Evolutionary conservation across 2,797 vertebrate genomes (phyloP).

Genomic region (Xenops minutus): DNA sequence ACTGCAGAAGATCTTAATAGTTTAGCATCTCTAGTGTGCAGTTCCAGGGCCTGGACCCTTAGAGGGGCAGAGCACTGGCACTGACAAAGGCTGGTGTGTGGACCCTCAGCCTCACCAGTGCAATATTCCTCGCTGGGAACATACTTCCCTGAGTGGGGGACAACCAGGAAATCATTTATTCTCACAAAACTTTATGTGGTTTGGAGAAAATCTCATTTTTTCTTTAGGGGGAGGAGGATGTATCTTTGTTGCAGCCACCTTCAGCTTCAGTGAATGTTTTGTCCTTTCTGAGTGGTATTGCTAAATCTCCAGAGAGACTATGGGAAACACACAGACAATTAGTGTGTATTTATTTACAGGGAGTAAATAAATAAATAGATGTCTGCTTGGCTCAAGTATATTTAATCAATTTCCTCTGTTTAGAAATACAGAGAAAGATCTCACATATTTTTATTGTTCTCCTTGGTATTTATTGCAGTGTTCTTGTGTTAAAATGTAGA

Average conservation of each 20-base stretch:
- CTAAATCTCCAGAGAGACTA: not conserved
- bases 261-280: not conserved
- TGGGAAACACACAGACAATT: not conserved
- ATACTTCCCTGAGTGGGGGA: fast-evolving
- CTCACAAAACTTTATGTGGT: not conserved
- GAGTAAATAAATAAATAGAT: not conserved
- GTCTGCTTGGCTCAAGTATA: not conserved
- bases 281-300: not conserved
- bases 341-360: not conserved
- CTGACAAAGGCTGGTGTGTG: not conserved
- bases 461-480: not conserved
- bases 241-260: not conserved
- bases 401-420: not conserved
- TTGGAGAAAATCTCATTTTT: not conserved
- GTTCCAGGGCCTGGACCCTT: not conserved
- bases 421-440: not conserved
- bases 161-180: not conserved
- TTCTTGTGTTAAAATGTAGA: not conserved
- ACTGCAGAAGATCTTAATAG: not conserved
- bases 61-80: not conserved
- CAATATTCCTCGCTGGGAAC: fast-evolving
- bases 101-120: no score
- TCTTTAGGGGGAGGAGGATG: not conserved
- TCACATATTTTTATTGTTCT: not conserved
- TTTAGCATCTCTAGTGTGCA: not conserved